phyloP scores from a whole-genome alignment of 2,113 vertebrate genomes.

The Sinocyclocheilus anophthalmus region DNA sequence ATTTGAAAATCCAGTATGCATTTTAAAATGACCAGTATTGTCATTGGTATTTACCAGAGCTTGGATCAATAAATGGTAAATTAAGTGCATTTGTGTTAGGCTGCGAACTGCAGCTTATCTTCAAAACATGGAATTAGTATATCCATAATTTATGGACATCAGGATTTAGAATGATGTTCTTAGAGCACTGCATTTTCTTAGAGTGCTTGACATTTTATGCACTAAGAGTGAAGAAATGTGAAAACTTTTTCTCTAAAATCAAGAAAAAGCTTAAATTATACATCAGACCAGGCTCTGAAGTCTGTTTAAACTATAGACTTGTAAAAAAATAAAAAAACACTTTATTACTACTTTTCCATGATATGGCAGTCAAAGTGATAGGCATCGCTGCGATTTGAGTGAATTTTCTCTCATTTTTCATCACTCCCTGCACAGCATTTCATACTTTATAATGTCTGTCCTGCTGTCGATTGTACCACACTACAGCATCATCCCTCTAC shows the following conservation, averaged over 20 bases:
- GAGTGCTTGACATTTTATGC: not conserved
- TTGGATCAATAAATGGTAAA: not conserved
- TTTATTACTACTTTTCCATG: not conserved
- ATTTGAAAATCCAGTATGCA: not conserved
- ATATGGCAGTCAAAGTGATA: not conserved
- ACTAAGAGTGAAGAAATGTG: not conserved
- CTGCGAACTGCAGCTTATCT: not conserved
- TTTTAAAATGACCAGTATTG: not conserved
- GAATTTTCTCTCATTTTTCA: constrained; percentile 9
- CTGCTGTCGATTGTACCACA: not conserved
- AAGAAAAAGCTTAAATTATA: not conserved
- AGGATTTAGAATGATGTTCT: not conserved
- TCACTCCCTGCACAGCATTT: constrained; percentile 11
- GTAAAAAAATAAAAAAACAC: too few species aligned
- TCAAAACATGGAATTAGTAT: not conserved
- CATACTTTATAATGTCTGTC: constrained; percentile 5
- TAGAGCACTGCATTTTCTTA: not conserved
- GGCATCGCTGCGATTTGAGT: not conserved
- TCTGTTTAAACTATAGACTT: not conserved
- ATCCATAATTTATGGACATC: not conserved
- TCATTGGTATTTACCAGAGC: too few species aligned
- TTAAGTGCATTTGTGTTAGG: not conserved
- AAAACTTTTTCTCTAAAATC: not conserved
- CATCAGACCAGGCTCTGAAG: not conserved
- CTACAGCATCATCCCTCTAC: constrained; percentile 8